Evolutionary conservation across 2,113 vertebrate genomes (phyloP).

Genomic region (Carettochelys insculpta): DNA sequence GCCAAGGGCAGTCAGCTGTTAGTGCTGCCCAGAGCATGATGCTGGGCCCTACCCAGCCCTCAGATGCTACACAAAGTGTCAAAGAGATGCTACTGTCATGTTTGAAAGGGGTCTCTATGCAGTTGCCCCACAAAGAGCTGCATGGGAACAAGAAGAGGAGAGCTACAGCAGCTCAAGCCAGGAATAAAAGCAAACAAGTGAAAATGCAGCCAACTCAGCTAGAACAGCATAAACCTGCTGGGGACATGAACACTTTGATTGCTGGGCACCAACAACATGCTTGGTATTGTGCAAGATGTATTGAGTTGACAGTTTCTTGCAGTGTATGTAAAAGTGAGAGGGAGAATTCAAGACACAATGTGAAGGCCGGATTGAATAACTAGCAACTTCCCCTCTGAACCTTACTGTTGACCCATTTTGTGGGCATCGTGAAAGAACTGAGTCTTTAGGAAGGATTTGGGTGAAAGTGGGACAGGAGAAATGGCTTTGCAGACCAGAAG

Average conservation of each 20-base stretch:
- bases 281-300: background rate
- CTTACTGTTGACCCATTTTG: background rate
- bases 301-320: fast-evolving
- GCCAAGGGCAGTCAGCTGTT: no score
- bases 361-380: background rate
- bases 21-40: no score
- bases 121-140: no score
- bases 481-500: background rate
- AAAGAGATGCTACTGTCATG: no score
- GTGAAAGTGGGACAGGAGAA: background rate
- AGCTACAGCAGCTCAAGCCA: background rate
- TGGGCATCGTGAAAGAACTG: background rate
- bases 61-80: no score
- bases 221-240: background rate
- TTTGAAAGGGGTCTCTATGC: no score
- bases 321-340: background rate
- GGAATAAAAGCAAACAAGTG: fast-evolving
- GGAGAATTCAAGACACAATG: background rate
- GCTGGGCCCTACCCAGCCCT: no score
- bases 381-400: background rate
- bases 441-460: background rate
- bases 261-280: background rate
- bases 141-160: background rate
- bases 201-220: background rate
- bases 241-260: background rate